Conservation (phyloP, 2,797 vertebrate species). For the Nasua narica region DNA sequence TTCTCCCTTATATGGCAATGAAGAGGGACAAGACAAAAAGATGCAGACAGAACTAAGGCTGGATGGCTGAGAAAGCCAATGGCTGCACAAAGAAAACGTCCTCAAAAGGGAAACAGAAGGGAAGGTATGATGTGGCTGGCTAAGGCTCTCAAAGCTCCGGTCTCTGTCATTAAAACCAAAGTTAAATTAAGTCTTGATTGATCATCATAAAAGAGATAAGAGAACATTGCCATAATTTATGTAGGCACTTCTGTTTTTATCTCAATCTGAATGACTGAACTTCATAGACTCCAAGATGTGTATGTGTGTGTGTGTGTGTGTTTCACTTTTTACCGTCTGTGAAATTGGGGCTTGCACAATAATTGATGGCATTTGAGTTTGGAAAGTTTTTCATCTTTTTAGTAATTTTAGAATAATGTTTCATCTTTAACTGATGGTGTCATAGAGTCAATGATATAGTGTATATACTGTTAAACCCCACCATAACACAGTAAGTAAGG, state of each 20-base stretch:
- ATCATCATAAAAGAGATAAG: neutral
- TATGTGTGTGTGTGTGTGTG: neutral
- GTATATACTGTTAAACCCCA: neutral
- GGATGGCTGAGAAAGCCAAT: neutral
- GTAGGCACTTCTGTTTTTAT: neutral
- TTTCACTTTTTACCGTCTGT: neutral
- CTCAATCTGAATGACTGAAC: neutral
- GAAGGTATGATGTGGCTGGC: neutral
- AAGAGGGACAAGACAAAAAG: neutral
- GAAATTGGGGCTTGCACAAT: neutral
- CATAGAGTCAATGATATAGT: neutral
- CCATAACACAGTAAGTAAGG: neutral
- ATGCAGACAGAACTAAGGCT: neutral
- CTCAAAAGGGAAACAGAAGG: neutral
- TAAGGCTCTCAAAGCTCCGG: neutral
- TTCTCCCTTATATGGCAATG: neutral
- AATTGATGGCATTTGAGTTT: neutral
- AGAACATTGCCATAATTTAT: neutral
- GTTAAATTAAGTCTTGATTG: neutral
- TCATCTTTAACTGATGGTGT: neutral
- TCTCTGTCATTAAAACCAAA: neutral
- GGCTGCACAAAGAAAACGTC: neutral
- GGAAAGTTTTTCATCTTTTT: neutral
- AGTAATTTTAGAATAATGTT: neutral
- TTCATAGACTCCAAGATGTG: neutral